Evolutionary conservation across 2,888 invertebrate genomes (phyloP).

Genomic region (Crematogaster levior): DNA sequence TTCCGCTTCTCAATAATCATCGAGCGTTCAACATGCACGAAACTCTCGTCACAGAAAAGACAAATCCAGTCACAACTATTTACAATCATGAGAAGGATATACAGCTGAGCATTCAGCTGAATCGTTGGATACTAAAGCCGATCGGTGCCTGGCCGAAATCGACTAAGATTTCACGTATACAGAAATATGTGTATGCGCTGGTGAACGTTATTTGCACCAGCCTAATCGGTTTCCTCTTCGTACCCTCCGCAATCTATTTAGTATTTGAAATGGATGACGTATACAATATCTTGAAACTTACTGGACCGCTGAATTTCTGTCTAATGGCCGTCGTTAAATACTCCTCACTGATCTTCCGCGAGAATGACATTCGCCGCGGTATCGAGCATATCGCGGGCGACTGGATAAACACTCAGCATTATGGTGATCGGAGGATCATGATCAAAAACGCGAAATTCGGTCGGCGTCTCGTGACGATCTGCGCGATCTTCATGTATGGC

Average conservation of each 20-base stretch:
- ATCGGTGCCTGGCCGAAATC: conserved; percentile 45
- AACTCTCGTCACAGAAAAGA: background rate
- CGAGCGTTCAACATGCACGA: background rate
- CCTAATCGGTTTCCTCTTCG: conserved; percentile 70
- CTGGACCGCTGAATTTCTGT: conserved; percentile 75
- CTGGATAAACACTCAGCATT: conserved; percentile 65
- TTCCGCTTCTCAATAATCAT: background rate
- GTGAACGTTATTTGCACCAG: conserved; percentile 61
- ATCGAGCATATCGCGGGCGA: conserved; percentile 72
- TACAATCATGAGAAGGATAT: too few species aligned
- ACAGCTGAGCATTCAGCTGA: too few species aligned
- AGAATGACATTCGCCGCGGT: conserved; percentile 68
- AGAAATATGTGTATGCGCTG: conserved; percentile 46
- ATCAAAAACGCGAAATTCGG: conserved; percentile 71
- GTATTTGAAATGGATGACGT: conserved; percentile 67
- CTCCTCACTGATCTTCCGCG: conserved; percentile 64
- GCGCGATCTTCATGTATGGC: conserved; percentile 67
- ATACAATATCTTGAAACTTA: conserved; percentile 64
- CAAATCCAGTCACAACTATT: conserved; percentile 14
- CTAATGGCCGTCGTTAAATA: conserved; percentile 76
- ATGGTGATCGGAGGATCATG: conserved; percentile 71
- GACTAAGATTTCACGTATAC: background rate
- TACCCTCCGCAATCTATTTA: conserved; percentile 69
- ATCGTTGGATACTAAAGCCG: background rate
- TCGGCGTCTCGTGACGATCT: conserved; percentile 63